Conservation (phyloP, 2,888 invertebrate species). For the Leptinotarsa rubiginosa region DNA sequence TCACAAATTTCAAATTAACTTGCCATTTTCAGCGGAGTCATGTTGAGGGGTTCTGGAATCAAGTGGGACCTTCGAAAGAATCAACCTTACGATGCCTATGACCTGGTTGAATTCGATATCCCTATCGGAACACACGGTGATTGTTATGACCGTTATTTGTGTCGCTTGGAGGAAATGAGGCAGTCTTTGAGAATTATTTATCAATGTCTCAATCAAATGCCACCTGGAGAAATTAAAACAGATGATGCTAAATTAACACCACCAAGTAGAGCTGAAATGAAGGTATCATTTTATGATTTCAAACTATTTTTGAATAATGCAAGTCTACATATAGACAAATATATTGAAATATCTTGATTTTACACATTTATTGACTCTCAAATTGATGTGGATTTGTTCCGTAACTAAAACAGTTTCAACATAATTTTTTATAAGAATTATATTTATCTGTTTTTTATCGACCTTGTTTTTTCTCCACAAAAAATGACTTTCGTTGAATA, state of each 20-base stretch:
- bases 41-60: conserved; percentile 98
- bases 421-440: too few relatives aligned
- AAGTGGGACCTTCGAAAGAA: conserved; percentile 98
- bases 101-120: conserved; percentile 94
- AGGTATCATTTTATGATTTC: conserved; percentile 70
- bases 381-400: too few relatives aligned
- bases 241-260: conserved; percentile 96
- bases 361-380: too few relatives aligned
- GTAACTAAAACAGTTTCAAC: too few relatives aligned
- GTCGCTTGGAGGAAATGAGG: conserved; percentile 94
- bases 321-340: too few relatives aligned
- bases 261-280: conserved; percentile 95
- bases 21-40: conserved; percentile 83
- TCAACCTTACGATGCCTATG: conserved; percentile 97
- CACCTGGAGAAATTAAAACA: conserved; percentile 90
- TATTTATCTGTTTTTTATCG: too few relatives aligned
- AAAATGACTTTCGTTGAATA: too few relatives aligned
- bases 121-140: conserved; percentile 97
- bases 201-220: conserved; percentile 98
- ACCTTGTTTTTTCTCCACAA: too few relatives aligned
- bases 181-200: conserved; percentile 94
- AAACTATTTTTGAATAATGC: neutral
- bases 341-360: too few relatives aligned
- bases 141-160: conserved; percentile 96
- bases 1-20: too few relatives aligned